Conservation (phyloP, 1,140 invertebrate species). For the Ceratina japonica region DNA sequence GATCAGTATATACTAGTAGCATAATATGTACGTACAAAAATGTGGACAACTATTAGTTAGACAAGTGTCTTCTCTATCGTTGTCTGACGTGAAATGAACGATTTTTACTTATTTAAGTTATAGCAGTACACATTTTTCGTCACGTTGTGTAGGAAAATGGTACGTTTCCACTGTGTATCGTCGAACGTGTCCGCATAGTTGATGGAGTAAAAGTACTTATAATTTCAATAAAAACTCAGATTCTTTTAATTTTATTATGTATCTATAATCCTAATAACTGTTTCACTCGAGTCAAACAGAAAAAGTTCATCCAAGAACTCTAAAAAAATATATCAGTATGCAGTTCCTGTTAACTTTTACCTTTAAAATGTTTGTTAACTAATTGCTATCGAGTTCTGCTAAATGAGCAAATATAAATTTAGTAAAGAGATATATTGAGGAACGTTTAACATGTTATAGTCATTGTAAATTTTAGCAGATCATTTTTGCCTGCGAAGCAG, state of each 20-base stretch:
- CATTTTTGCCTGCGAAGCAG: no score
- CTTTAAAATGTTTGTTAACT: no score
- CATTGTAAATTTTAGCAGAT: no score
- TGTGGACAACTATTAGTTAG: conserved; percentile 40
- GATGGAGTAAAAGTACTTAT: conserved; percentile 57
- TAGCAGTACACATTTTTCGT: conserved; percentile 19
- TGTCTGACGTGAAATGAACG: background rate
- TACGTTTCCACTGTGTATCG: conserved; percentile 38
- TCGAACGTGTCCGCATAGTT: conserved; percentile 33
- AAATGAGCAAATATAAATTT: no score
- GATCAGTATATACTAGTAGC: conserved; percentile 13
- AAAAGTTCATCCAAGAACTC: no score
- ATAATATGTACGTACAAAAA: conserved; percentile 30
- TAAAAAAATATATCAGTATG: no score
- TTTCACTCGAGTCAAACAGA: background rate
- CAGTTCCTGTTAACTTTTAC: no score
- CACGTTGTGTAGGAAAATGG: conserved; percentile 12
- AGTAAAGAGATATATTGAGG: no score
- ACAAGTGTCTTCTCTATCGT: conserved; percentile 16
- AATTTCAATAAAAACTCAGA: conserved; percentile 60
- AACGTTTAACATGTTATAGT: no score
- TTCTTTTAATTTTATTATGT: conserved; percentile 45
- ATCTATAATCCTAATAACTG: background rate
- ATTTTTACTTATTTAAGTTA: conserved; percentile 34
- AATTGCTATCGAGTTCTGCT: no score